phyloP scores from a whole-genome alignment of 2,797 vertebrate genomes.

The Capromys pilorides region DNA sequence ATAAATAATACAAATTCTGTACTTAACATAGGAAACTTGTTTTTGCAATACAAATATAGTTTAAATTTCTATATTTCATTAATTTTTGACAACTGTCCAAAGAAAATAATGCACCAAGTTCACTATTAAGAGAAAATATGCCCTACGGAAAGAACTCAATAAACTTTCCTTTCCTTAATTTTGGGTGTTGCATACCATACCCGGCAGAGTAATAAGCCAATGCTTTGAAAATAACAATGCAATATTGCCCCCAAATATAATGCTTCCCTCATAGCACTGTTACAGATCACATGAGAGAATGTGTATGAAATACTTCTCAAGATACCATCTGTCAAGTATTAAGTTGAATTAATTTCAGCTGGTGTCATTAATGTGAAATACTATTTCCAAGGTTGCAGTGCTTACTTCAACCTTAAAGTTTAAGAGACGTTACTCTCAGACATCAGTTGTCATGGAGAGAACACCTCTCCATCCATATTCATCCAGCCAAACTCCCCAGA shows the following conservation, averaged over 20 bases:
- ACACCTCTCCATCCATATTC: neutral
- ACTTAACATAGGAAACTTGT: neutral
- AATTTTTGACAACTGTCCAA: neutral
- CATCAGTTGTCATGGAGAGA: neutral
- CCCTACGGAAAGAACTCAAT: neutral
- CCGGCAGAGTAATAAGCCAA: neutral
- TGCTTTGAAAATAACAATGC: neutral
- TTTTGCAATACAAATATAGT: neutral
- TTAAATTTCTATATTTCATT: neutral
- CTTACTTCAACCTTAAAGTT: neutral
- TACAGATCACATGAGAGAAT: neutral
- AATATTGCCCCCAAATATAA: neutral
- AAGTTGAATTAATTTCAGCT: neutral
- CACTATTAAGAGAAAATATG: slow-evolving; percentile 3
- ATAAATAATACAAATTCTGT: neutral
- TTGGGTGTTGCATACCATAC: too few relatives aligned
- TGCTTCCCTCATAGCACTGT: neutral
- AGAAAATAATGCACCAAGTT: neutral
- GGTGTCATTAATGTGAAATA: neutral
- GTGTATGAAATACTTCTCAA: neutral
- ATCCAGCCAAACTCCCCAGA: neutral
- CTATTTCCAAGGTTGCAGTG: neutral
- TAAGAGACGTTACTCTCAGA: neutral
- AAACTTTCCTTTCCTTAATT: too few relatives aligned
- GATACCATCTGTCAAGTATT: neutral